Evolutionary conservation across 1,140 invertebrate species (phyloP).

Genomic region (Micrasema minimum): DNA sequence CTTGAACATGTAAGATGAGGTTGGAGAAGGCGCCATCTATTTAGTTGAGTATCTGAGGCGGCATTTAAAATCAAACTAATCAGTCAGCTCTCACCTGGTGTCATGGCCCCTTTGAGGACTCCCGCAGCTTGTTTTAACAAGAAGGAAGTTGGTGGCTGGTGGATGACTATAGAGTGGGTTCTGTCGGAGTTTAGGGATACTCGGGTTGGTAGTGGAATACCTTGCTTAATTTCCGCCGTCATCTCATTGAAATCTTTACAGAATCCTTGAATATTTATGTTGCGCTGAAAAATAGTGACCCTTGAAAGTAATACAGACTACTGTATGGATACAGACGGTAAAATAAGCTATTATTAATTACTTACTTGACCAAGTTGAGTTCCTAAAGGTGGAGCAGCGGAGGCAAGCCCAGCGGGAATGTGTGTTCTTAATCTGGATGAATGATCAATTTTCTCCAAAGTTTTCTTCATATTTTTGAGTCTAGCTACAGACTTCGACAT

Average conservation of each 20-base stretch:
- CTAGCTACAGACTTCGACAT: slow-evolving; percentile 80
- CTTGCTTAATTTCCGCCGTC: slow-evolving; percentile 92
- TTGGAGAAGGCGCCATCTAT: too few species aligned
- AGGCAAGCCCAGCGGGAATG: slow-evolving; percentile 89
- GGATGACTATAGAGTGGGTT: slow-evolving; percentile 84
- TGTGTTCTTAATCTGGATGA: slow-evolving; percentile 76
- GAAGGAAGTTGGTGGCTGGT: slow-evolving; percentile 86
- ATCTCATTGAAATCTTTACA: slow-evolving; percentile 98
- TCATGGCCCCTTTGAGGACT: slow-evolving; percentile 76
- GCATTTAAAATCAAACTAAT: too few species aligned
- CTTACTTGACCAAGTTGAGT: slow-evolving; percentile 89
- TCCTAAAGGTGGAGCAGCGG: slow-evolving; percentile 89
- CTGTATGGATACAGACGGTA: too few species aligned
- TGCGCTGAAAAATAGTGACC: slow-evolving; percentile 72
- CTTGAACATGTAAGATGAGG: too few species aligned
- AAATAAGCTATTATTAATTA: too few species aligned
- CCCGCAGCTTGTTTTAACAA: slow-evolving; percentile 97
- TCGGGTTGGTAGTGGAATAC: slow-evolving; percentile 87
- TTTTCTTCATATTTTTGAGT: slow-evolving; percentile 76
- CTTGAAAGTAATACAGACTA: background rate
- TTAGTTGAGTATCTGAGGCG: too few species aligned
- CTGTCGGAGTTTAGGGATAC: slow-evolving; percentile 88
- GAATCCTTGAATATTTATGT: slow-evolving; percentile 95
- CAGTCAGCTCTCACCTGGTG: background rate
- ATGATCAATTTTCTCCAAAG: slow-evolving; percentile 79